Conservation (phyloP, 1,140 invertebrate species). For the Brachionus sp. region DNA sequence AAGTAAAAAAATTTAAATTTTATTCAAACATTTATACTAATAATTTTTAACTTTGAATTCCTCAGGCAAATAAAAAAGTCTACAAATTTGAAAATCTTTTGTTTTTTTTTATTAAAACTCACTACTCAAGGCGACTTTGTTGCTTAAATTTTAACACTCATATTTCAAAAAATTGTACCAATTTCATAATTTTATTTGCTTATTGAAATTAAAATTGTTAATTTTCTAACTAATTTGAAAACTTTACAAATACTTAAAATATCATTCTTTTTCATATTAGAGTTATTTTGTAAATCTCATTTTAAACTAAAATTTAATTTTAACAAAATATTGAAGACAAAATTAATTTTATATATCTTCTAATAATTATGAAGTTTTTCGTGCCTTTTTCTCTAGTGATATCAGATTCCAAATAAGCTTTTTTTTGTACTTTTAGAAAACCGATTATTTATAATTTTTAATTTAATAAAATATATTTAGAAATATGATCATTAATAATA, state of each 20-base stretch:
- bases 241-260: not conserved
- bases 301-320: too few relatives aligned
- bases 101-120: not conserved
- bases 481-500: too few relatives aligned
- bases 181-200: constrained; percentile 32
- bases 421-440: too few relatives aligned
- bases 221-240: not conserved
- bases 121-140: not conserved
- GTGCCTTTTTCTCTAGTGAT: too few relatives aligned
- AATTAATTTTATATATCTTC: too few relatives aligned
- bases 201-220: not conserved
- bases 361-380: too few relatives aligned
- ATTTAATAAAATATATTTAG: too few relatives aligned
- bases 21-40: not conserved
- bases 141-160: not conserved
- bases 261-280: not conserved
- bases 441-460: too few relatives aligned
- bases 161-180: not conserved
- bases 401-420: too few relatives aligned
- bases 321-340: too few relatives aligned
- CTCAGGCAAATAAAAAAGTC: not conserved
- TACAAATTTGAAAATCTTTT: not conserved
- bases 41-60: not conserved
- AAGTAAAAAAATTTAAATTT: not conserved
- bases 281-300: not conserved